A percentile compares a stretch with the other conserved stretches of the same genome.
Conservation (phyloP, 2,888 invertebrate genomes). For the Acanthosepion lycidas region DNA sequence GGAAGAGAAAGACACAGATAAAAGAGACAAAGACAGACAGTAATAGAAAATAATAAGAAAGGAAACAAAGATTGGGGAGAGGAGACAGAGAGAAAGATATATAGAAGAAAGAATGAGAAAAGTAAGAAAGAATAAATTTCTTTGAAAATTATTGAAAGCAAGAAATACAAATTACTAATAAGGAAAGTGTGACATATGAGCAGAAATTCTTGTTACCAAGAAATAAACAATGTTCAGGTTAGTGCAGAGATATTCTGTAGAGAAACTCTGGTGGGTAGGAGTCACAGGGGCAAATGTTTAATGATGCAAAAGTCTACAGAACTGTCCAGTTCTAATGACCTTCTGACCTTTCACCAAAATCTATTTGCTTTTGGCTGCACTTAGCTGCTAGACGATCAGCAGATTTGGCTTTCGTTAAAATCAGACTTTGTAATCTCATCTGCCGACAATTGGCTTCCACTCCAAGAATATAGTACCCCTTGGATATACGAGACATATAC, state of each 20-base stretch:
- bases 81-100: too few relatives aligned
- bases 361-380: conserved; percentile 21
- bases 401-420: conserved; percentile 6
- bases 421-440: not conserved
- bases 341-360: not conserved
- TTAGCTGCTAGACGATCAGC: not conserved
- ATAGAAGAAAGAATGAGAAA: too few relatives aligned
- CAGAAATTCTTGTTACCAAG: not conserved
- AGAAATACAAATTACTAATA: too few relatives aligned
- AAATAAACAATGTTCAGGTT: not conserved
- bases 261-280: not conserved
- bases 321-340: not conserved
- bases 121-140: too few relatives aligned
- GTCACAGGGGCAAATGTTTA: not conserved
- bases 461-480: not conserved
- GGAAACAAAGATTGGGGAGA: too few relatives aligned
- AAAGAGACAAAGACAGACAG: too few relatives aligned
- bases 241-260: not conserved
- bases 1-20: too few relatives aligned
- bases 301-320: not conserved
- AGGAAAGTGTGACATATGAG: not conserved
- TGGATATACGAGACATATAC: not conserved
- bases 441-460: not conserved
- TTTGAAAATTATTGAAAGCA: too few relatives aligned
- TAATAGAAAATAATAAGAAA: too few relatives aligned